Base-by-base conservation (phyloP, 2,113 vertebrate genomes). In the Danionella cerebrum region DNA sequence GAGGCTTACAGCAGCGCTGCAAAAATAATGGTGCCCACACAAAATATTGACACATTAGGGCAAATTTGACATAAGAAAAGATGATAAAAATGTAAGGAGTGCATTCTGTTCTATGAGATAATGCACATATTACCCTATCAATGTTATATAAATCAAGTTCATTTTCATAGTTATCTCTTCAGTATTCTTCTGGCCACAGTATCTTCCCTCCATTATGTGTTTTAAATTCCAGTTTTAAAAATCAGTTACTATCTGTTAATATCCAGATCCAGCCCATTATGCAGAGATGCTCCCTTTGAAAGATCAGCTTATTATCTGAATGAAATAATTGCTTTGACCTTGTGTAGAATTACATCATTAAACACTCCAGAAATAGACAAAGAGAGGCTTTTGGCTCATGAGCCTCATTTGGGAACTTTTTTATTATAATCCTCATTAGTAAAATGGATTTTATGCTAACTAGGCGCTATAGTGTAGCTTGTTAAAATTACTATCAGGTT, bases 261-360 rank as follows among this genome's bases (percentile, higher is more conserved):
- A 35, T 50, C 31, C 42, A 24, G 12, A 22, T 27, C 13, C 18
- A 64, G 8, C 13, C 10, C 44, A 14, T 64, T 64, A 48, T 48
- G 60, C 60, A 48, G 22, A 36, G 16, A 36, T 6, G 29, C 18
- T 14, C 25, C 45, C 24, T 45, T 18, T 60, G 25, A n/a, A 44
- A 33, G 25, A 60, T 24, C 58, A 19, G 24, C 42, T 44, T 50
- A 48, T 48, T 22, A 48, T n/a, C 60, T 48, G 27, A 47, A 48
- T 47, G 18, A 45, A 35, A 29, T 36, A 14, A 48, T 64, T 64
- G 41, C 19, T 69, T 27, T 58, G 39, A 58, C 53, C 39, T 59
- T 58, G 60, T 50, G 33, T 36, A 4, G 1, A 4, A 47, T 22
- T 50, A 21, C 18, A 47, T 36, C 19, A 22, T 64, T 48, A 35